Conservation (phyloP, 1,140 invertebrate species). For the Ostrea denselamellosa region DNA sequence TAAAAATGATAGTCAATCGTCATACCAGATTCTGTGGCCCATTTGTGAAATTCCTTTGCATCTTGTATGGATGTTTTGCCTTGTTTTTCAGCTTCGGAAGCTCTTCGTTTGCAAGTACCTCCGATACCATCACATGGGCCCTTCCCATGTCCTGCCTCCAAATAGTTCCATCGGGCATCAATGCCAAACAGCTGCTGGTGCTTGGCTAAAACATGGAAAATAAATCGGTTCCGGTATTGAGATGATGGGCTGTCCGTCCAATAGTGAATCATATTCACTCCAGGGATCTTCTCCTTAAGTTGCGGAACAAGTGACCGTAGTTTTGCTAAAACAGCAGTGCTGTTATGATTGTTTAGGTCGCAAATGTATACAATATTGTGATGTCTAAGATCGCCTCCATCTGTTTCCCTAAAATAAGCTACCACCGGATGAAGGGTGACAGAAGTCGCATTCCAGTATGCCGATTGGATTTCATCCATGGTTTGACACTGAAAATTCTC, state of each 20-base stretch:
- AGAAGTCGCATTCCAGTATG: too few relatives aligned
- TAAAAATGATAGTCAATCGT: too few relatives aligned
- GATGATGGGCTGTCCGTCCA: constrained; percentile 58
- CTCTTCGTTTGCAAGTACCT: constrained; percentile 53
- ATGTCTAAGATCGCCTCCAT: too few relatives aligned
- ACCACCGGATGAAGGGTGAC: too few relatives aligned
- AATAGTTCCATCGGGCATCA: constrained; percentile 45
- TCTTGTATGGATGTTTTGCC: constrained; percentile 54
- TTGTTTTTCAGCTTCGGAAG: constrained; percentile 59
- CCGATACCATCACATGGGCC: constrained; percentile 63
- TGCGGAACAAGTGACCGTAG: constrained; percentile 34
- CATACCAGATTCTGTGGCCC: too few relatives aligned
- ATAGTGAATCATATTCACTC: constrained; percentile 54
- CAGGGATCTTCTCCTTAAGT: constrained; percentile 32
- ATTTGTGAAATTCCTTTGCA: too few relatives aligned
- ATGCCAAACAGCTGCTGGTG: constrained; percentile 47
- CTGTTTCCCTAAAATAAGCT: too few relatives aligned
- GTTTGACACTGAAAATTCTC: too few relatives aligned
- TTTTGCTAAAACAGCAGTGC: constrained; percentile 47
- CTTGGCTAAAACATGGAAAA: constrained; percentile 48
- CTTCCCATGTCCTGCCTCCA: constrained; percentile 63
- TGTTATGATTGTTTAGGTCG: constrained; percentile 53
- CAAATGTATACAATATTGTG: constrained; percentile 51
- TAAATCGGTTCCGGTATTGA: constrained; percentile 58
- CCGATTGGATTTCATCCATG: too few relatives aligned